phyloP scores from a whole-genome alignment of 2,888 invertebrate genomes.

The Cataglyphis livida region DNA sequence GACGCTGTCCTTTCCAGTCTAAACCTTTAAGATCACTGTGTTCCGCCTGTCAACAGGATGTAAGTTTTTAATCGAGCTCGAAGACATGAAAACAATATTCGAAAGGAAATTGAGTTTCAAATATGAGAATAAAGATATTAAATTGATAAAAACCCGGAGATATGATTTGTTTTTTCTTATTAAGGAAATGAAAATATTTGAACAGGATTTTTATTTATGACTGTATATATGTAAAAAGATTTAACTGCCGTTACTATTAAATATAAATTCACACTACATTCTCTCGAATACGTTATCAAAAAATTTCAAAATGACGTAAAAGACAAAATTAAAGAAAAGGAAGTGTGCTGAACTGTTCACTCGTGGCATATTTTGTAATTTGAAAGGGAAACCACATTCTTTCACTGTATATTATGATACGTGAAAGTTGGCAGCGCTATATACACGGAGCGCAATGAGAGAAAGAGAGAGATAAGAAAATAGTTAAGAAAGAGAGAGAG shows the following conservation, averaged over 20 bases:
- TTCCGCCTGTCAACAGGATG: constrained; percentile 46
- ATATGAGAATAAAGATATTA: background rate
- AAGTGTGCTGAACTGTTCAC: constrained; percentile 70
- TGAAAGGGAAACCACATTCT: constrained; percentile 85
- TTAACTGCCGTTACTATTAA: background rate
- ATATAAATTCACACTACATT: background rate
- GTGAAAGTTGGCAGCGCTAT: constrained; percentile 83
- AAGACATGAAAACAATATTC: background rate
- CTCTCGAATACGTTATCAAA: background rate
- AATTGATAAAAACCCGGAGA: background rate
- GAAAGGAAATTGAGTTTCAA: background rate
- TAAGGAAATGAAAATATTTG: background rate
- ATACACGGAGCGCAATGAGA: constrained; percentile 60
- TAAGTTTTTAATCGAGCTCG: constrained; percentile 36
- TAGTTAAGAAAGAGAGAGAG: constrained; percentile 34
- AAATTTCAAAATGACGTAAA: constrained; percentile 6
- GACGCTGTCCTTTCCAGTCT: constrained; percentile 56
- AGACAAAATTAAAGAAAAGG: constrained; percentile 68
- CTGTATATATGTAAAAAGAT: background rate
- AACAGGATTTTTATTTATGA: background rate
- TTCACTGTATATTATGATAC: constrained; percentile 85
- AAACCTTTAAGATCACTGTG: constrained; percentile 59
- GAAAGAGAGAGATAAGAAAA: constrained; percentile 54
- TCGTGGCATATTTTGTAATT: constrained; percentile 83
- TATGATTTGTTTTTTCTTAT: background rate